These are phyloP conservation scores for Trachymyrmex septentrionalis DNA, from an alignment of 1,140 invertebrate species.

Conservation along the genomic window DNA sequence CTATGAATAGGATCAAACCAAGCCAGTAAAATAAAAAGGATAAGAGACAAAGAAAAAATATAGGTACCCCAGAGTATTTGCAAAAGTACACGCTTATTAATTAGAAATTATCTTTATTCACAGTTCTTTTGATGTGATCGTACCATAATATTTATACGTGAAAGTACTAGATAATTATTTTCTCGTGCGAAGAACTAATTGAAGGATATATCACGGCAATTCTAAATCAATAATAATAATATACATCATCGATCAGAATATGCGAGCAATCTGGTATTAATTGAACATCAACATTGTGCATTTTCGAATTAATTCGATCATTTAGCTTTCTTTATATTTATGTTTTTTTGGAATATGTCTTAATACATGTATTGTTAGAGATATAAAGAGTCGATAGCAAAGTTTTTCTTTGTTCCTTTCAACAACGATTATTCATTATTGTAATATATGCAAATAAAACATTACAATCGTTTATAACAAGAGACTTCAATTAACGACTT, in stretches of 20 bases:
- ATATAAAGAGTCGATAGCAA: background rate
- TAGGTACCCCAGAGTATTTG: background rate
- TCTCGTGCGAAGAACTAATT: slow-evolving; percentile 4
- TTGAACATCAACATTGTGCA: background rate
- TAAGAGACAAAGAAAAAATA: background rate
- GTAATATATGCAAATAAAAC: background rate
- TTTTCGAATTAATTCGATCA: slow-evolving; percentile 11
- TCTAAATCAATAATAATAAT: slow-evolving; percentile 19
- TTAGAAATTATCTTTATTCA: slow-evolving; percentile 48
- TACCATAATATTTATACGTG: slow-evolving; percentile 10
- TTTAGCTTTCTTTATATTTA: background rate
- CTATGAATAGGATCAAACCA: background rate
- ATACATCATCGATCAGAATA: slow-evolving; percentile 15
- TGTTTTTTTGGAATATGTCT: background rate
- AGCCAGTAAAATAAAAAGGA: background rate
- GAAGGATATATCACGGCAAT: slow-evolving; percentile 1
- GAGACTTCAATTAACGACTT: background rate
- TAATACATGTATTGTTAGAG: background rate
- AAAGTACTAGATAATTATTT: slow-evolving; percentile 2
- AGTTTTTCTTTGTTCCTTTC: background rate
- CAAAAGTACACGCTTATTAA: slow-evolving; percentile 12
- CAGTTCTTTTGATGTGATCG: slow-evolving; percentile 16
- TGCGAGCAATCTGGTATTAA: background rate
- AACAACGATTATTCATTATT: background rate
- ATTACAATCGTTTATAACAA: too few species aligned